Percentiles rank a stretch among this genome's conserved stretches.
phyloP scores from a whole-genome alignment of 1,140 invertebrate genomes.

The Apis laboriosa region DNA sequence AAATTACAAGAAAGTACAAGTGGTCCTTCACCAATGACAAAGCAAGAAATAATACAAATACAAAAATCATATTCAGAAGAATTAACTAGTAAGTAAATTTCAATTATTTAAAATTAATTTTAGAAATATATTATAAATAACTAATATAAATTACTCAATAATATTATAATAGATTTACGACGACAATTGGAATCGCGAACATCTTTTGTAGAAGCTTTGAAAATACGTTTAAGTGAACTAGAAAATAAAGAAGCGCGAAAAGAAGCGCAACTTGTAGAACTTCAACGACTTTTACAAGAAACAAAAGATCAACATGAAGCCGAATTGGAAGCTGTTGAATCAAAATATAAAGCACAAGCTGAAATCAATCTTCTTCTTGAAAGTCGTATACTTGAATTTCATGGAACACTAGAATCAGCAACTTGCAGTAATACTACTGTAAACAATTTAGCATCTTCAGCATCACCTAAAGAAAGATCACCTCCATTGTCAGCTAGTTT shows the following conservation, averaged over 20 bases:
- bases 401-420: constrained; percentile 80
- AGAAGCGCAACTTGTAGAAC: constrained; percentile 79
- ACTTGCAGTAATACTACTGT: constrained; percentile 58
- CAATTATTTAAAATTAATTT: constrained; percentile 5
- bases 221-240: constrained; percentile 76
- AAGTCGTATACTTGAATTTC: constrained; percentile 85
- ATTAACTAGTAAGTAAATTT: constrained; percentile 69
- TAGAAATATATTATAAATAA: not conserved
- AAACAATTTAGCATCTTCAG: constrained; percentile 74
- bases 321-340: constrained; percentile 84
- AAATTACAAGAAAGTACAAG: constrained; percentile 73
- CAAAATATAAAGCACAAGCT: constrained; percentile 87
- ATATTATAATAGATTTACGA: constrained; percentile 70
- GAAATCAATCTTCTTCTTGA: constrained; percentile 86
- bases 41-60: constrained; percentile 73
- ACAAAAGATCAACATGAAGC: constrained; percentile 81
- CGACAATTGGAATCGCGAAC: constrained; percentile 77
- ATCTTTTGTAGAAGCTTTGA: constrained; percentile 76
- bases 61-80: constrained; percentile 77
- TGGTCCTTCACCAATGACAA: constrained; percentile 68
- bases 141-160: constrained; percentile 5
- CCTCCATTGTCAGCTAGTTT: constrained; percentile 77
- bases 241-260: constrained; percentile 80
- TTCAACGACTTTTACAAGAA: constrained; percentile 79
- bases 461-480: constrained; percentile 78